These are phyloP conservation scores for Mesembrinibis cayennensis DNA, from an alignment of 2,113 vertebrate genomes.

Conservation along the genomic window DNA sequence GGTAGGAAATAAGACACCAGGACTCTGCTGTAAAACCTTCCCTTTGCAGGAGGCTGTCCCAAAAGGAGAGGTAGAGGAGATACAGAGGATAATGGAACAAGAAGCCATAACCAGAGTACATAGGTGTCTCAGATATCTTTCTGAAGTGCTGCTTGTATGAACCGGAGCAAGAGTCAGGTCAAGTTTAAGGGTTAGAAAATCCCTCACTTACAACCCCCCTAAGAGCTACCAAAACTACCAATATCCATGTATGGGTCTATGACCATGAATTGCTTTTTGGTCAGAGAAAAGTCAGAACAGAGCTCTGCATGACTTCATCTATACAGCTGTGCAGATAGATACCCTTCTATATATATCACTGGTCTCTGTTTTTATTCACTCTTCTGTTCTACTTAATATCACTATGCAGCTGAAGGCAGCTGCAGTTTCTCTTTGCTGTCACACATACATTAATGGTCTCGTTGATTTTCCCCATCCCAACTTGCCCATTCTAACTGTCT, in stretches of 20 bases:
- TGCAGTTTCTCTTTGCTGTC: neutral
- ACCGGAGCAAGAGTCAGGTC: neutral
- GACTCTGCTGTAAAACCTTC: neutral
- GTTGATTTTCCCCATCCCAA: neutral
- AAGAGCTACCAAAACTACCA: neutral
- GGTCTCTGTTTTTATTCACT: neutral
- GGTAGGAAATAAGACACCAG: neutral
- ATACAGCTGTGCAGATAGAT: neutral
- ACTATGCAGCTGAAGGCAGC: neutral
- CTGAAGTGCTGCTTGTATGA: neutral
- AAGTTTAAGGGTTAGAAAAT: neutral
- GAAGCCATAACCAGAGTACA: neutral
- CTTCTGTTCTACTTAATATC: neutral
- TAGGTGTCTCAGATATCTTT: neutral
- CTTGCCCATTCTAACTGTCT: neutral
- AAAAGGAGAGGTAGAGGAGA: neutral
- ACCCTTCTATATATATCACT: neutral
- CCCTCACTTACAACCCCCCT: neutral
- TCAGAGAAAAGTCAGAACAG: neutral
- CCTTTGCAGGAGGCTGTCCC: neutral
- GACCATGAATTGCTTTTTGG: neutral
- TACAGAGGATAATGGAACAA: neutral
- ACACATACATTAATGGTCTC: neutral
- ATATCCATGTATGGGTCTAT: neutral
- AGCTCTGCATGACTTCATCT: neutral